These are phyloP conservation scores for Thymelicus lineola DNA, from an alignment of 2,888 invertebrate species.

Conservation along the genomic window DNA sequence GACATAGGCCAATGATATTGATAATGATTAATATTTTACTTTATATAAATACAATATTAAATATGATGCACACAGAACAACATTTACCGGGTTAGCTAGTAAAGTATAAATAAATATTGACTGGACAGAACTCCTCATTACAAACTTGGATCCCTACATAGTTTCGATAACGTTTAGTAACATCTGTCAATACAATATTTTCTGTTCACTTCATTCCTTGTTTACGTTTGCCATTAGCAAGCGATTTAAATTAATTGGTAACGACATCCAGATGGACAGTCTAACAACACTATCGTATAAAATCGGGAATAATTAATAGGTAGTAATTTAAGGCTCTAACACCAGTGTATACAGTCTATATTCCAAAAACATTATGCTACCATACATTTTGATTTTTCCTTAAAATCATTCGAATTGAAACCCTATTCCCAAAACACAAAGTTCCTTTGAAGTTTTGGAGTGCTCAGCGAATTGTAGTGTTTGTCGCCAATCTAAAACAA, in stretches of 20 bases:
- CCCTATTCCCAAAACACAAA: not conserved
- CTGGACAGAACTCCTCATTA: not conserved
- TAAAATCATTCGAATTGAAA: constrained; percentile 2
- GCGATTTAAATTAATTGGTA: constrained; percentile 35
- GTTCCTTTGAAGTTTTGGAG: constrained; percentile 46
- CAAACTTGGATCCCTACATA: not conserved
- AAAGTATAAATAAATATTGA: no score
- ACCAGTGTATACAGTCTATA: not conserved
- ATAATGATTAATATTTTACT: no score
- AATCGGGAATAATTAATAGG: not conserved
- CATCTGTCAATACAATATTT: constrained; percentile 31
- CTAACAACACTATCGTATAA: not conserved
- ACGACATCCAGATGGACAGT: constrained; percentile 32
- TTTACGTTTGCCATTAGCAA: constrained; percentile 31
- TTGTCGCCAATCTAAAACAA: not conserved
- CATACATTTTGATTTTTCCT: not conserved
- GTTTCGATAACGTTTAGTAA: not conserved
- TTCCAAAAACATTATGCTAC: not conserved
- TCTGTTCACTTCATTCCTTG: constrained; percentile 17
- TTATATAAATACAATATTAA: no score
- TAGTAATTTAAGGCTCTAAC: constrained; percentile 3
- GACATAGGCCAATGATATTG: no score
- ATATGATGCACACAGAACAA: no score
- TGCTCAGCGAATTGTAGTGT: constrained; percentile 5
- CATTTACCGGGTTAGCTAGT: no score